These are phyloP conservation scores for Telmatochromis sp. DNA, from an alignment of 2,113 vertebrate species.

Conservation along the genomic window DNA sequence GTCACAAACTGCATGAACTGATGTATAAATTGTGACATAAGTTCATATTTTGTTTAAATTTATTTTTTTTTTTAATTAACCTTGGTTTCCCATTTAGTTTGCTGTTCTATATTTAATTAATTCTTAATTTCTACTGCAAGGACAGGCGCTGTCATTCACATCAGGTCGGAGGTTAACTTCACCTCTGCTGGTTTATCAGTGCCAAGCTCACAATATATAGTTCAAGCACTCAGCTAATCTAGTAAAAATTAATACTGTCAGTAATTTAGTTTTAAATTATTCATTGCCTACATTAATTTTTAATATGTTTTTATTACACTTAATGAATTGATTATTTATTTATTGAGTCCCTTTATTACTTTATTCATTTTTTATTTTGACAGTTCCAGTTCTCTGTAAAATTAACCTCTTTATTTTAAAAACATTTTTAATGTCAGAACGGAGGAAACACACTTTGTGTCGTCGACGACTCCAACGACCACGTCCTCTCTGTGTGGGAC, in stretches of 20 bases:
- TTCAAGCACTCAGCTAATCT: neutral
- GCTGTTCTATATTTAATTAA: neutral
- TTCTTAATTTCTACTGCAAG: neutral
- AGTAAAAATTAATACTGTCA: neutral
- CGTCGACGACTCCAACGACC: conserved; percentile 95
- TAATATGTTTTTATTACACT: neutral
- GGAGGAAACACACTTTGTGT: conserved; percentile 89
- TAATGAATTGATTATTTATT: neutral
- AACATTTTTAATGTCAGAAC: conserved; percentile 70
- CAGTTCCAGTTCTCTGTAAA: neutral
- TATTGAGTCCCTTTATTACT: neutral
- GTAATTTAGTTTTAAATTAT: neutral
- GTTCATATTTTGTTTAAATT: neutral
- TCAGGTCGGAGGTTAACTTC: neutral
- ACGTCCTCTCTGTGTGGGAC: conserved; percentile 95
- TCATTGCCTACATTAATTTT: neutral
- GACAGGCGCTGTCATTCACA: neutral
- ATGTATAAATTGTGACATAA: neutral
- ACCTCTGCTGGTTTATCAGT: neutral
- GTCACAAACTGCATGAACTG: neutral
- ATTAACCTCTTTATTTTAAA: neutral
- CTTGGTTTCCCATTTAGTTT: neutral
- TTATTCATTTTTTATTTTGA: neutral
- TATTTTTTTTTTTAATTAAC: neutral
- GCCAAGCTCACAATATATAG: neutral